These are phyloP conservation scores for Channa maculata DNA, from an alignment of 2,113 vertebrate species.

Conservation along the genomic window DNA sequence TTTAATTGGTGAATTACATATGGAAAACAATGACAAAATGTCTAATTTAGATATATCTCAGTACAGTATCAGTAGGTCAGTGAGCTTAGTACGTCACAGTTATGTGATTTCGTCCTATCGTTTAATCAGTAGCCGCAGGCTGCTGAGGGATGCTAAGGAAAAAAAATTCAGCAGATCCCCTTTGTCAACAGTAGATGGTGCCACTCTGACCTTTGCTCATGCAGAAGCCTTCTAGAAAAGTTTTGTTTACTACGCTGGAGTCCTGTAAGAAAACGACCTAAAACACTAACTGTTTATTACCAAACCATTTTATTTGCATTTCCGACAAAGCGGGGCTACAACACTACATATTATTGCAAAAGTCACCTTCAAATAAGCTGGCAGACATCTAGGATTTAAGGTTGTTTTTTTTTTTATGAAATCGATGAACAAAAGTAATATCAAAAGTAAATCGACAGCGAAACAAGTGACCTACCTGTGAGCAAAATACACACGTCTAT, in stretches of 20 bases:
- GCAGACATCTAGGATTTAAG: background rate
- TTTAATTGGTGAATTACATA: too few relatives aligned
- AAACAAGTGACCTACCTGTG: background rate
- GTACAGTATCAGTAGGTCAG: too few relatives aligned
- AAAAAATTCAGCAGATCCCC: background rate
- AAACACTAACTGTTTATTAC: background rate
- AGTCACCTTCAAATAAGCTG: background rate
- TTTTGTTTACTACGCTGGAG: constrained; percentile 32
- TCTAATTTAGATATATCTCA: too few relatives aligned
- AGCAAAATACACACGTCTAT: accelerated
- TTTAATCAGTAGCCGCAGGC: background rate
- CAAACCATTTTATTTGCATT: background rate
- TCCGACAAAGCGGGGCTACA: background rate
- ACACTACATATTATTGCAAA: background rate
- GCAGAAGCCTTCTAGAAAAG: constrained; percentile 69
- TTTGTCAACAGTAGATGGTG: constrained; percentile 69
- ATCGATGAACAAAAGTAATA: background rate
- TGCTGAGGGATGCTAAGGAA: background rate
- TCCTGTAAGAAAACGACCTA: background rate
- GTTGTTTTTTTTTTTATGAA: background rate
- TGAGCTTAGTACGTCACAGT: too few relatives aligned
- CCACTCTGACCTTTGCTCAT: constrained; percentile 19
- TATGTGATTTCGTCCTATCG: too few relatives aligned
- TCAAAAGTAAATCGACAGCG: background rate
- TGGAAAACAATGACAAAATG: too few relatives aligned